phyloP scores from a whole-genome alignment of 1,140 invertebrate species.

The Prorops nasuta region DNA sequence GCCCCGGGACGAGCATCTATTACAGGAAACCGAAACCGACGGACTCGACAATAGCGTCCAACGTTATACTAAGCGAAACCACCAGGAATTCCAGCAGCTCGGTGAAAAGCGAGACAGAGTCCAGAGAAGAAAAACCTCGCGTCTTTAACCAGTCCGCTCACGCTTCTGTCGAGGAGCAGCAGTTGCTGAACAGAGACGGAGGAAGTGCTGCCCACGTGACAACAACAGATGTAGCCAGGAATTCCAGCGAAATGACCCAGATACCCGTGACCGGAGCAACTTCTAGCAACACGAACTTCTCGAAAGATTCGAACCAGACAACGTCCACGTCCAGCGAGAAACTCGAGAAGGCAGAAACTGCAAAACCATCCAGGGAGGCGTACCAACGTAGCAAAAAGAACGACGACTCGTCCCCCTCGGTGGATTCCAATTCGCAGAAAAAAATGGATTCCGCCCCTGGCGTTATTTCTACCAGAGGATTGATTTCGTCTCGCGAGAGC shows the following conservation, averaged over 20 bases:
- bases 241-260: constrained; percentile 28
- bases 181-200: constrained; percentile 14
- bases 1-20: constrained; percentile 28
- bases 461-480: no score
- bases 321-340: no score
- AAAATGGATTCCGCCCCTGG: no score
- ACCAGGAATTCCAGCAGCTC: constrained; percentile 10
- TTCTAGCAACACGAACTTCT: constrained; percentile 12
- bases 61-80: constrained; percentile 35
- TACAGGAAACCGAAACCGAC: constrained; percentile 33
- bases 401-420: neutral
- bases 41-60: constrained; percentile 40
- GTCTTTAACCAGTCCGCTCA: constrained; percentile 27
- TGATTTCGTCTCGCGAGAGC: constrained; percentile 10
- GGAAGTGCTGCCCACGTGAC: constrained; percentile 6
- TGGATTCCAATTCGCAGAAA: no score
- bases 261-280: constrained; percentile 18
- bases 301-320: neutral
- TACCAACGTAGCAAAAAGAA: neutral
- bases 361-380: no score
- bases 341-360: no score
- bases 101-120: constrained; percentile 10
- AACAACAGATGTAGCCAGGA: constrained; percentile 16
- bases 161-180: constrained; percentile 16
- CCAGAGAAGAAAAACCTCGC: constrained; percentile 9